phyloP scores from a whole-genome alignment of 2,797 vertebrate genomes.

The Microcaecilia unicolor region DNA sequence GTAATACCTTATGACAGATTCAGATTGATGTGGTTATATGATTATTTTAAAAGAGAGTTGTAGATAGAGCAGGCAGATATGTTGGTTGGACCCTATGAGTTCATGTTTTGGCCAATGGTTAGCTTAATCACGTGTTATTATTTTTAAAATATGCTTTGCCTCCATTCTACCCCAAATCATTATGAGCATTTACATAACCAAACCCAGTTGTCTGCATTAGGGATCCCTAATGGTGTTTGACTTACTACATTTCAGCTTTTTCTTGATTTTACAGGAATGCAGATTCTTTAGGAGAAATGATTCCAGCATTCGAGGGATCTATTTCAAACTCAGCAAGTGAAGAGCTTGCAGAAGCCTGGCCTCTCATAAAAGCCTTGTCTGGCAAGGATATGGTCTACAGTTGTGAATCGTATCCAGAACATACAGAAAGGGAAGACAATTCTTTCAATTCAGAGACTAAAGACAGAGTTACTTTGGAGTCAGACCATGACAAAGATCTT shows the following conservation, averaged over 20 bases:
- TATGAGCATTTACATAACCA: too few relatives aligned
- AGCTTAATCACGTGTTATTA: too few relatives aligned
- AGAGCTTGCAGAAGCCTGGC: conserved; percentile 58
- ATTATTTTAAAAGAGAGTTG: too few relatives aligned
- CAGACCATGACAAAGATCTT: conserved; percentile 21
- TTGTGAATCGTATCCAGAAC: conserved; percentile 45
- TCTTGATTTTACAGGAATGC: conserved; percentile 45
- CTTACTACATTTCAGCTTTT: not conserved
- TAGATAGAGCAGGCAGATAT: too few relatives aligned
- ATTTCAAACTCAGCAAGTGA: conserved; percentile 41
- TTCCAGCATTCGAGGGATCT: conserved; percentile 48
- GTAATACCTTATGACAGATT: too few relatives aligned
- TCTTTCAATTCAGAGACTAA: conserved; percentile 31
- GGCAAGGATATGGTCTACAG: conserved; percentile 38
- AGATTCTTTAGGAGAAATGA: conserved; percentile 50
- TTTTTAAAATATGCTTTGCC: too few relatives aligned
- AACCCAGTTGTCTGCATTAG: too few relatives aligned
- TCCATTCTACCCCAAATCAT: too few relatives aligned
- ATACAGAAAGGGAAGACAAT: conserved; percentile 27
- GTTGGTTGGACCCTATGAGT: too few relatives aligned
- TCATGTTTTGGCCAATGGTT: too few relatives aligned
- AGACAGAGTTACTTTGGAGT: conserved; percentile 19
- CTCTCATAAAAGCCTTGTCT: conserved; percentile 50
- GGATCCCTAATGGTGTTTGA: too few relatives aligned
- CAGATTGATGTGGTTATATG: too few relatives aligned